Evolutionary conservation across 2,797 vertebrate species (phyloP), one percentile per base, ranked within the genome.

Genomic region (Rhinophrynus dorsalis): DNA sequence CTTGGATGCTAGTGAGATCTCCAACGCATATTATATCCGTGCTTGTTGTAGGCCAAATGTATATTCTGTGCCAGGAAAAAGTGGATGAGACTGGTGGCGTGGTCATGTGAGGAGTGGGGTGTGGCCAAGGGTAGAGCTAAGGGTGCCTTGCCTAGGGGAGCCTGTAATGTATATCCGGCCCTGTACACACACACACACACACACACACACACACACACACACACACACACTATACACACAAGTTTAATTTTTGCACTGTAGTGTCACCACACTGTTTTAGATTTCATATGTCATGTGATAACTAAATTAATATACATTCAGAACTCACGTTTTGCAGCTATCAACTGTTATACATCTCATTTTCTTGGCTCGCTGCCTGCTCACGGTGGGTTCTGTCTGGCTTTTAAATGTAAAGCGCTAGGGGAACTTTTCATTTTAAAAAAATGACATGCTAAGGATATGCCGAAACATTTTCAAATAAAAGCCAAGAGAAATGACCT

Each of bases 381-480:
- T 51, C 26, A 58, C 32, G 32, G 61, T 50, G 69, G 42, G 42
- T 59, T 58, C 33, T 59, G 61, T 51, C 50, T 58, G 38, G 45
- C 61, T 72, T 65, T 37, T 59, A 51, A 65, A 58, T 65, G 61
- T 57, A 72, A 72, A 72, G 55, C 52, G 8, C 61, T 44, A 15
- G 61, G 61, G 45, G 20, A 65, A 72, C 85, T 86, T 88, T 86
- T 86, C 68, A 75, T 68, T 76, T 74, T 75, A 82, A 79, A 68
- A 80, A 85, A 88, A 83, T 78, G 76, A 79, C 86, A 85, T 80
- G 83, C 69, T 89, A 86, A 88, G 45, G 87, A 86, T 84, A 87
- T 84, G 80, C 74, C 3, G n/a, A 82, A 86, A 78, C 23, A 77
- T 82, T 86, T 84, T 83, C 68, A 83, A 80, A 83, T 79, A 80